phyloP scores from a whole-genome alignment of 2,113 vertebrate species.

The Balaeniceps rex region DNA sequence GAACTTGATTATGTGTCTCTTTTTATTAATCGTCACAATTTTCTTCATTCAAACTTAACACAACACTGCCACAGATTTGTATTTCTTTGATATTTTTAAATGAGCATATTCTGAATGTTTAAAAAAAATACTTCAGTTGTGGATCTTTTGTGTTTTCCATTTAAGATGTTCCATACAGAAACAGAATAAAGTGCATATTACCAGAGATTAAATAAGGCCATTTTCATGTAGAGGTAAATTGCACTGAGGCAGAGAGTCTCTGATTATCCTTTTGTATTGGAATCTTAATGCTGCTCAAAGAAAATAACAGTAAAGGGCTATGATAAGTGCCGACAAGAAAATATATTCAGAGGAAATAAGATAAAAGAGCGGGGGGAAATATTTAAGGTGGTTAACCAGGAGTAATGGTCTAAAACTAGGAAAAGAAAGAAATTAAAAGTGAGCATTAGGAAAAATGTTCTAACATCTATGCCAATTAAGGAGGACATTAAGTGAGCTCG shows the following conservation, averaged over 20 bases:
- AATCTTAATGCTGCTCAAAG: background rate
- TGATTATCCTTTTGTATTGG: background rate
- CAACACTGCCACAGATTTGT: background rate
- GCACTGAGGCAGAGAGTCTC: background rate
- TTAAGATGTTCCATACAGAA: background rate
- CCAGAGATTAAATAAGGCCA: background rate
- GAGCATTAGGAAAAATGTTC: background rate
- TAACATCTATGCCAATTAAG: background rate
- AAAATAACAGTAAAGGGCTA: background rate
- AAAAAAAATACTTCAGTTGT: background rate
- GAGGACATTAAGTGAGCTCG: background rate
- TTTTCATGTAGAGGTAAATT: slow-evolving; percentile 10
- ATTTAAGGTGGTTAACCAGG: background rate
- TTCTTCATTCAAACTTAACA: background rate
- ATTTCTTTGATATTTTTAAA: background rate
- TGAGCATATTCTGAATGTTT: background rate
- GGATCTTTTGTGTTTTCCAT: background rate
- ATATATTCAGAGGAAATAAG: background rate
- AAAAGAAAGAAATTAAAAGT: background rate
- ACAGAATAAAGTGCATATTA: background rate
- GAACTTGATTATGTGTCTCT: background rate
- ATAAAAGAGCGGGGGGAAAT: background rate
- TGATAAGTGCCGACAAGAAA: background rate
- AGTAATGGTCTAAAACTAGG: background rate
- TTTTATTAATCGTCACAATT: background rate